Conservation (phyloP, 1,140 invertebrate species). For the Acromyrmex echinatior region DNA sequence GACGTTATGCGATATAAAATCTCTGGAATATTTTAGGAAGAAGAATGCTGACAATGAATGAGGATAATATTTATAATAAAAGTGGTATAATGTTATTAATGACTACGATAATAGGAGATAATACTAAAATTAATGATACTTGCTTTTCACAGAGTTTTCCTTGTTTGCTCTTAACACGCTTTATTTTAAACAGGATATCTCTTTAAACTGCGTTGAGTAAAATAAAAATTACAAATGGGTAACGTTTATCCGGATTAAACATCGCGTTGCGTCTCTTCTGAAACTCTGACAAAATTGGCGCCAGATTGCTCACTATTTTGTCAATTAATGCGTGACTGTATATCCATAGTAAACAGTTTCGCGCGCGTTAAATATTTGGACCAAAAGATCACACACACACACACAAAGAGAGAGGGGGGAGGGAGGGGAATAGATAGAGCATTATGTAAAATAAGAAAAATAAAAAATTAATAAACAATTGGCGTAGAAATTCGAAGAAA, state of each 20-base stretch:
- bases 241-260: neutral
- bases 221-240: slow-evolving; percentile 12
- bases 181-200: neutral
- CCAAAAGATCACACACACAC: neutral
- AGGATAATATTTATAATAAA: neutral
- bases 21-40: neutral
- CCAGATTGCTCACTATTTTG: slow-evolving; percentile 15
- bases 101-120: neutral
- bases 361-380: slow-evolving; percentile 38
- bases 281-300: neutral
- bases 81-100: neutral
- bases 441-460: too few species aligned
- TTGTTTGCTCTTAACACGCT: neutral
- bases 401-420: neutral
- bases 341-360: slow-evolving; percentile 28
- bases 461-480: too few species aligned
- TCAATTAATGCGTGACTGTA: neutral
- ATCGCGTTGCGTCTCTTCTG: neutral
- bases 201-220: neutral
- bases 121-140: slow-evolving; percentile 1
- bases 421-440: neutral
- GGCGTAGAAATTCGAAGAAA: too few species aligned
- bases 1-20: neutral
- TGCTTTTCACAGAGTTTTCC: neutral
- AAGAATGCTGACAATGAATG: neutral